A percentile compares a stretch with the other conserved stretches of the same genome.
Evolutionary conservation across 2,888 invertebrate genomes (phyloP).

Genomic region (Petrolisthes cinctipes): DNA sequence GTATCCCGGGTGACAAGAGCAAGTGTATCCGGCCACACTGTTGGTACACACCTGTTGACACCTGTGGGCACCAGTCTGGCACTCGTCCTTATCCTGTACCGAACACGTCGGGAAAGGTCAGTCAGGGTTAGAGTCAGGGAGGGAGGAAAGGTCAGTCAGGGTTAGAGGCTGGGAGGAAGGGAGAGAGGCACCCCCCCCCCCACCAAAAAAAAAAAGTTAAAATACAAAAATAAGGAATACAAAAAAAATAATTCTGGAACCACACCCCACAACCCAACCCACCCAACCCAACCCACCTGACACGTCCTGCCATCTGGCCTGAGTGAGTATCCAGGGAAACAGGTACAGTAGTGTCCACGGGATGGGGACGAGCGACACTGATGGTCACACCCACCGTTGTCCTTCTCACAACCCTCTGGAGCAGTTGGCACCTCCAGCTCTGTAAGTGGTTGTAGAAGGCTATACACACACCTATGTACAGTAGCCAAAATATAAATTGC

Average conservation of each 20-base stretch:
- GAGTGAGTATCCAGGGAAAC: constrained; percentile 68
- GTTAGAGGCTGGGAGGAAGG: neutral
- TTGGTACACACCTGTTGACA: constrained; percentile 68
- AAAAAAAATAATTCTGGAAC: neutral
- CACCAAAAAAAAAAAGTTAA: neutral
- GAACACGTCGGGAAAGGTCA: no score
- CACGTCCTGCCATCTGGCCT: constrained; percentile 68
- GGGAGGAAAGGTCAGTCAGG: neutral
- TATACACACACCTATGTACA: no score
- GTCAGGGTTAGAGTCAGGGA: neutral
- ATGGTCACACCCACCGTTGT: constrained; percentile 61
- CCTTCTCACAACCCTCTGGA: constrained; percentile 9
- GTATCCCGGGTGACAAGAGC: constrained; percentile 75
- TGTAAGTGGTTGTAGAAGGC: neutral
- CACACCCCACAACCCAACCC: no score
- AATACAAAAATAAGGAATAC: neutral
- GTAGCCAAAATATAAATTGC: no score
- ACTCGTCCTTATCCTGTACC: constrained; percentile 69
- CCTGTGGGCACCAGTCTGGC: constrained; percentile 67
- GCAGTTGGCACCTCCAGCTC: neutral
- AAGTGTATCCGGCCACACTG: constrained; percentile 67
- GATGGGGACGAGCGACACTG: constrained; percentile 29
- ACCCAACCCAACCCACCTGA: constrained; percentile 66
- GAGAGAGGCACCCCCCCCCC: neutral
- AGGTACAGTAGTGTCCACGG: constrained; percentile 66